Evolutionary conservation across 2,113 vertebrate species (phyloP), one percentile per base, ranked within the genome.

Genomic region (Dromiciops gliroides): DNA sequence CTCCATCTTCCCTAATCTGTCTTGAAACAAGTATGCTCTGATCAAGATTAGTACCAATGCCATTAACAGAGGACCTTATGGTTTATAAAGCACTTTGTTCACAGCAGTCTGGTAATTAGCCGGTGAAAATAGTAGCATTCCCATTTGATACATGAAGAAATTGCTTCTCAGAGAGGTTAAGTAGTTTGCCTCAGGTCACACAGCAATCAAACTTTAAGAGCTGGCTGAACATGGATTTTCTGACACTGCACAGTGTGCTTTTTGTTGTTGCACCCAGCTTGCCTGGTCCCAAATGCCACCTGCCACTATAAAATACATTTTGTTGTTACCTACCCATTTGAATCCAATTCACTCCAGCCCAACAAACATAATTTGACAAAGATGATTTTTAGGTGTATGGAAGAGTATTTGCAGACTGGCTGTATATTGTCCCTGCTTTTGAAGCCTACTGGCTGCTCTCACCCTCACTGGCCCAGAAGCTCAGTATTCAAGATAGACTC

Each of bases 401-500:
- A 50, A 91, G 52, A 89, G 90, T 90, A 60, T 52, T 91, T 47
- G 48, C 28, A 91, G 94, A 53, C 25, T 11, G 22, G 26, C 48
- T 24, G 22, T 51, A 47, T 44, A 48, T 48, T 90, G 89, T 89
- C 51, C 83, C 83, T 95, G 28, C 48, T 14, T 50, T 91, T 93
- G 60, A 25, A 50, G 48, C n/a, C 26, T 49, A 48, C 67, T 95
- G 94, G 90, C 93, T 56, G n/a, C 91, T 96, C 94, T 49, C 67
- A 83, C 67, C 37, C 16, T 50, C 91, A n/a, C 95, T 95, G 51
- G 95, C 93, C 56, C 28, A 49, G 91, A 95, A 97, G 95, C 93
- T 96, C 89, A 93, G 92, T 28, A 23, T 50, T 97, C 90, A 95
- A 91, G 93, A 94, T 51, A 49, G 83, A 90, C 92, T 93, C 89